Percentiles rank a stretch among this genome's conserved stretches.
These are phyloP conservation scores for Eudemis profundana DNA, from an alignment of 2,888 invertebrate genomes.

Conservation along the genomic window DNA sequence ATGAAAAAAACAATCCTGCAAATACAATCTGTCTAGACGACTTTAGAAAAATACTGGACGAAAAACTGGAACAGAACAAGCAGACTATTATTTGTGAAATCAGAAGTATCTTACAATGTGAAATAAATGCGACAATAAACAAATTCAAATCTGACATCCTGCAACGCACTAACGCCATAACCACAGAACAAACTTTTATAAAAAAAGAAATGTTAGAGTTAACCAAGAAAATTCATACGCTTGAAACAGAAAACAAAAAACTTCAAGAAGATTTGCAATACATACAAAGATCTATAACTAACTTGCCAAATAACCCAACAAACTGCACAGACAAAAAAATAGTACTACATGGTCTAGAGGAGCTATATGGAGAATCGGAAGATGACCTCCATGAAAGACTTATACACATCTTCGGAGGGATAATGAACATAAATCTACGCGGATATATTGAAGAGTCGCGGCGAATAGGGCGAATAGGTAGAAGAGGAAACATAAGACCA, in stretches of 20 bases:
- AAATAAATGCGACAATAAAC: neutral
- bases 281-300: neutral
- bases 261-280: neutral
- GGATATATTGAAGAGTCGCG: slow-evolving; percentile 9
- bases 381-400: neutral
- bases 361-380: neutral
- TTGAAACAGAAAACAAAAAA: neutral
- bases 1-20: too few species aligned
- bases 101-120: neutral
- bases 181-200: neutral
- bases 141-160: neutral
- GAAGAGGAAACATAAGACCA: slow-evolving; percentile 3
- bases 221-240: neutral
- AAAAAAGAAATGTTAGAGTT: neutral
- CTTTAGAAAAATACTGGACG: neutral
- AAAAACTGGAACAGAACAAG: neutral
- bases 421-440: neutral
- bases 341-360: neutral
- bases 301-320: neutral
- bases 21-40: neutral
- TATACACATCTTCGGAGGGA: neutral
- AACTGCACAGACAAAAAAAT: neutral
- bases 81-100: neutral
- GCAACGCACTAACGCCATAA: neutral
- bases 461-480: slow-evolving; percentile 6